A percentile compares a stretch with the other conserved stretches of the same genome.
Evolutionary conservation across 2,113 vertebrate species (phyloP).

Genomic region (Clarias gariepinus): DNA sequence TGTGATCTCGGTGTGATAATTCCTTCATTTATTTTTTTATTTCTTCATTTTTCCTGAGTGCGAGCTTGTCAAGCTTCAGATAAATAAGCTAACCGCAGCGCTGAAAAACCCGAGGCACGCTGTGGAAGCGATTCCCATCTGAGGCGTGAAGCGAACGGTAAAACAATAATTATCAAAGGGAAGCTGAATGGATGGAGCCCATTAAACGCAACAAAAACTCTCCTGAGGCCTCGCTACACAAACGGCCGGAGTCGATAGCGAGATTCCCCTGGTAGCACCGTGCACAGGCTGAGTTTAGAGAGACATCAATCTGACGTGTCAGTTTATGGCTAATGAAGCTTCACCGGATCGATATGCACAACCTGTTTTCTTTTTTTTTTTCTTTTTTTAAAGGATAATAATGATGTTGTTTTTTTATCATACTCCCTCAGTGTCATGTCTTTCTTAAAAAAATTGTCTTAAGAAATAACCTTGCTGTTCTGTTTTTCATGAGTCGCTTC

Average conservation of each 20-base stretch:
- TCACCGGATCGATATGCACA: constrained; percentile 83
- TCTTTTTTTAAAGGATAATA: constrained; percentile 65
- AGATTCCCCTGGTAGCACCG: constrained; percentile 79
- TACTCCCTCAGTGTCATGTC: not conserved
- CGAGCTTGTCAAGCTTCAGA: constrained; percentile 61
- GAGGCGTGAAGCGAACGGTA: constrained; percentile 59
- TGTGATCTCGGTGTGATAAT: not conserved
- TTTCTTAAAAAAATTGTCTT: not conserved
- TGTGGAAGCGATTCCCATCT: constrained; percentile 47
- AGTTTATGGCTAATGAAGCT: constrained; percentile 85
- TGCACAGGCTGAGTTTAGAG: constrained; percentile 79
- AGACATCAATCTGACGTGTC: constrained; percentile 86
- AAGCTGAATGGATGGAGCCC: constrained; percentile 70
- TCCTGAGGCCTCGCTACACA: constrained; percentile 69
- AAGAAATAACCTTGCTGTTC: too few species aligned
- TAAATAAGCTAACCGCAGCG: constrained; percentile 51
- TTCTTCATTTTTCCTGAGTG: constrained; percentile 31
- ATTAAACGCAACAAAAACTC: constrained; percentile 71
- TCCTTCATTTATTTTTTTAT: not conserved
- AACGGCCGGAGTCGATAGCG: constrained; percentile 75
- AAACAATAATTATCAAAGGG: constrained; percentile 76
- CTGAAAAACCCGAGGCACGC: constrained; percentile 35
- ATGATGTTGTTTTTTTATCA: constrained; percentile 67
- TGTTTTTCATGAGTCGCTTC: too few species aligned
- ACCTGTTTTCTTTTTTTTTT: constrained; percentile 63